Evolutionary conservation across 2,888 invertebrate species (phyloP), one percentile per base, ranked within the genome.

Genomic region (Catocala nupta): DNA sequence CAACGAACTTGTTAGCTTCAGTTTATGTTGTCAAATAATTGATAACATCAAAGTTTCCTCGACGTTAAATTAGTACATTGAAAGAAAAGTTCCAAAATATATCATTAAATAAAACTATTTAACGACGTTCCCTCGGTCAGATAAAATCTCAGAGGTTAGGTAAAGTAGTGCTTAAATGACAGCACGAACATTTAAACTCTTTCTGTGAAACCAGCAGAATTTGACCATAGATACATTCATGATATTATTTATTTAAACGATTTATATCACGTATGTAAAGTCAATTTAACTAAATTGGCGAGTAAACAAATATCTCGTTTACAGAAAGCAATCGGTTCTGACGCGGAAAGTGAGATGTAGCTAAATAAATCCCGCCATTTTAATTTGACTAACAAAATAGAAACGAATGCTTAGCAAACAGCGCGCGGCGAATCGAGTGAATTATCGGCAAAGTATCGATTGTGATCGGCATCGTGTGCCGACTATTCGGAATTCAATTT

Each of bases 311-410:
- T 13, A 12, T 55, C 36, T 52, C 7, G 10, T 12, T 55, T 39
- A 9, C 13, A 25, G 34, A 44, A 44, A 50, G 5, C 49, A 50
- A 68, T 64, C 72, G 49, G 33, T n/a, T 39, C 47, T 59, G 53
- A 53, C 54, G 64, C 43, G 11, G 25, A 55, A 13, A 63, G 36
- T 45, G 57, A 65, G 12, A 62, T 53, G 42, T 53, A 57, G 55
- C 55, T 25, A 63, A 72, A 66, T 62, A 76, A 65, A 75, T 48
- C 60, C 47, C 45, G 25, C 33, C 47, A 50, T 63, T 58, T 63
- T 63, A 60, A 66, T 65, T 71, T 60, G 52, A 66, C 49, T 55
- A 55, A 47, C 57, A 61, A 63, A 71, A 70, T 59, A 63, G 53
- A 72, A 55, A 69, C 53, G 55, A 61, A 59, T 56, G 66, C 16